Conservation (phyloP, 2,797 vertebrate species). For the Manis crassicaudata region DNA sequence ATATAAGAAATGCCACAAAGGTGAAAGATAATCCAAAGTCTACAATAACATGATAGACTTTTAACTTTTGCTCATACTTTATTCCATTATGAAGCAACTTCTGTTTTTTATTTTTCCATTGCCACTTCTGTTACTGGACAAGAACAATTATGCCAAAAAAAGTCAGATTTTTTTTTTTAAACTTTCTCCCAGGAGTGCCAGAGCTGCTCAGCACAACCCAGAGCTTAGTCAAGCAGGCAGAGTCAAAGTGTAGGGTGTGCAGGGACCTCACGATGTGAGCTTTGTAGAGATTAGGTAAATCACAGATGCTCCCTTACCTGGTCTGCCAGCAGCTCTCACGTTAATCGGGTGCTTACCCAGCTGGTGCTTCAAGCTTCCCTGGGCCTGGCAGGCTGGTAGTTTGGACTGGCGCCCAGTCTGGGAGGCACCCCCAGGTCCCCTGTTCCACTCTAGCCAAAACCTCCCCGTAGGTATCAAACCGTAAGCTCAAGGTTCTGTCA, state of each 20-base stretch:
- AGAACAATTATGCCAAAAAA: not conserved
- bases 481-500: not conserved
- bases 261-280: not conserved
- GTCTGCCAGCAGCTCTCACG: constrained; percentile 52
- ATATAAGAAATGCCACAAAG: not conserved
- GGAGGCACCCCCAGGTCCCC: not conserved
- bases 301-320: constrained; percentile 66
- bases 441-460: not conserved
- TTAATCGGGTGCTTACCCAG: constrained; percentile 59
- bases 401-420: constrained; percentile 65
- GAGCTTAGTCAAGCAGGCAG: not conserved
- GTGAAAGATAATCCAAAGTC: not conserved
- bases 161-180: not conserved
- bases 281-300: constrained; percentile 39
- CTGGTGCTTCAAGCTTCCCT: constrained; percentile 8
- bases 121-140: not conserved
- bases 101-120: not conserved
- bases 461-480: constrained; percentile 25
- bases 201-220: not conserved
- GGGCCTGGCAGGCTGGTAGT: not conserved
- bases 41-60: not conserved
- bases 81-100: not conserved
- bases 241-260: not conserved
- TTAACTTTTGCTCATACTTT: not conserved
- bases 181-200: not conserved